Base-by-base conservation (phyloP, 1,140 invertebrate species). In the Hesperophylax magnus region DNA sequence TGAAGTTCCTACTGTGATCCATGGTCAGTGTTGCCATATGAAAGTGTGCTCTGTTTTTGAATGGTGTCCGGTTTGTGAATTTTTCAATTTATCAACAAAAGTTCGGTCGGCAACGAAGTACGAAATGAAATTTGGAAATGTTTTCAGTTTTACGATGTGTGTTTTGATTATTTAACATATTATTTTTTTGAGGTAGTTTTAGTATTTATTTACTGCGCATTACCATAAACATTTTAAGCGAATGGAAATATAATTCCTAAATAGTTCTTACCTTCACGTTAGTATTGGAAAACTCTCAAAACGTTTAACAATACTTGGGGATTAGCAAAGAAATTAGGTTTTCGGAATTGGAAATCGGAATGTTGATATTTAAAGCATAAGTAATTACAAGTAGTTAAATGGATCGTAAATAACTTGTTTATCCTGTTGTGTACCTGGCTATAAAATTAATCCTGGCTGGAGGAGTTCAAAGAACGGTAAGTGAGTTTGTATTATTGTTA, bases 11-110 rank as follows among this genome's bases (percentile, higher is more conserved):
- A 31, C 27, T 67, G 77, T 78, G 63, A 69, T 78, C 77, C 34
- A 78, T 78, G 77, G 77, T 78, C 77, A 78, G 77, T 78, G 77
- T 63, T 78, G 61, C 77, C 77, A 78, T 47, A 54, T 27, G 27
- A 76, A 75, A 76, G 72, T 60, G 54, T 39, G 54, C 24, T 58
- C 17, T 76, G 72, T 76, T 76, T 58, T 76, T 60, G 56, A 60
- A 60, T 47, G 24, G 47, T 72, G 69, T 39, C 18, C 15, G 22
- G 60, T 31, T 20, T 76, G 72, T 76, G 72, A 39, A 60, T 58
- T 53, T 56, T 67, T 17, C 31, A 52, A 52, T 6, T 72, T 34
- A 67, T n/a, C 63, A 34, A 34, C n/a, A 67, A 67, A 67, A 67
- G 58, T 61, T 61, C 58, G 58, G 18, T 61, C 58, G 24, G 17